Evolutionary conservation across 2,113 vertebrate species (phyloP), one percentile per base, ranked within the genome.

Genomic region (Orientallactaga bullata): DNA sequence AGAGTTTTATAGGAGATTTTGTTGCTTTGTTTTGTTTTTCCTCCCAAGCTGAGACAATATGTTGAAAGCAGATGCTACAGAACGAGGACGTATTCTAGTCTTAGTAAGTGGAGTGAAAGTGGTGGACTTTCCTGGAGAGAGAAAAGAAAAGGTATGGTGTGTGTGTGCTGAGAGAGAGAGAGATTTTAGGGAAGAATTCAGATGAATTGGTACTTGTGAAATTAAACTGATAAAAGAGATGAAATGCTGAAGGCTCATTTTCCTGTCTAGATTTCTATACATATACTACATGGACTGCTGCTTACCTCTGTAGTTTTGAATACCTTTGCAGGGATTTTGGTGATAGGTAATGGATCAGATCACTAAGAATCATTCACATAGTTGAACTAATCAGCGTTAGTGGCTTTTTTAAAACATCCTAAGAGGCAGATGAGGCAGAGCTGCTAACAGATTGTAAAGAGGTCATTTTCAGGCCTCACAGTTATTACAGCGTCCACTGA

Each of bases 1-100:
- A 71, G 78, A 88, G 26, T 80, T 81, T 89, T 85, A 60, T 32
- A 23, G 84, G 69, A 72, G 66, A 91, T 84, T 12, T 35, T 95
- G 39, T 91, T 51, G 35, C 39, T 88, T 83, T 89, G 15, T 90
- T 92, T 83, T 74, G 77, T 80, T 90, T 73, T 95, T 89, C 72
- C 24, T 91, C 7, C 21, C 80, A 69, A 69, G 5, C 83, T 81
- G 65, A 95, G 80, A 30, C 18, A 92, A 5, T 66, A 32, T 96
- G 47, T 92, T 91, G 92, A 94, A 88, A 91, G 15, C 21, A 63
- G 10, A 0, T 81, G n/a, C 89, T 91, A 32, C 92, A 90, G 58
- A 85, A 81, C 83, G 58, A 92, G 39, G 55, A 96, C 83, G 1
- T 74, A 23, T 88, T 11, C 16, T 73, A 61, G 66, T 39, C 93